Base-by-base conservation (phyloP, 2,113 vertebrate species). In the Scatophagus argus region DNA sequence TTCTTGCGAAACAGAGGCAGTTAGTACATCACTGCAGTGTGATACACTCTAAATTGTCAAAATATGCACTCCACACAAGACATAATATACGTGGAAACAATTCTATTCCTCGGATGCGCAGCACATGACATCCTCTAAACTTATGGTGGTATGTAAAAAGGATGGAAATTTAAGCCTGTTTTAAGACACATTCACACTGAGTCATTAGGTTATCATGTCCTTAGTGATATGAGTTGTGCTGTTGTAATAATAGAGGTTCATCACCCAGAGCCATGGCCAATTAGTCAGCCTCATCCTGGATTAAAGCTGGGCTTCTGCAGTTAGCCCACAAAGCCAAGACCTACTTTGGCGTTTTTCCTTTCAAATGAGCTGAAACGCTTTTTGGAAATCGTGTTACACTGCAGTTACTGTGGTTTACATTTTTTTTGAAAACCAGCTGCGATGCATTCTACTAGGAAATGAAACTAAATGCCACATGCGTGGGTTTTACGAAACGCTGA, bases 211-310 rank as follows among this genome's bases (percentile, higher is more conserved):
- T 68, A 76, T 66, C 66, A 11, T 58, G 27, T 31, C 62, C 36
- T 46, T 76, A 77, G 78, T 74, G 64, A 81, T 49, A 59, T 5
- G 64, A 81, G 44, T 82, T 69, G 51, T 61, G 41, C 56, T 66
- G 58, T 49, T 77, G 69, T 81, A 75, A 76, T 83, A 86, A 90
- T 75, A 84, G 80, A 82, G 78, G 65, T 72, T 90, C 79, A 90
- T 86, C 84, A 88, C 60, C 60, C 73, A 23, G 44, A 87, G 81
- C 73, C 49, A 54, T 47, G 78, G 66, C 65, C 80, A 88, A 91
- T 91, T 87, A 84, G 82, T 69, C 82, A 31, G 79, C 65, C 59
- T 88, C 81, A 82, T 86, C 77, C 86, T 56, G 74, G 80, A 90
- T 90, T 88, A 87, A 75, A 82, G 74, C 16, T 32, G 65, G 64